These are phyloP conservation scores for Bruchidius siliquastri DNA, from an alignment of 2,888 invertebrate genomes.

Conservation along the genomic window DNA sequence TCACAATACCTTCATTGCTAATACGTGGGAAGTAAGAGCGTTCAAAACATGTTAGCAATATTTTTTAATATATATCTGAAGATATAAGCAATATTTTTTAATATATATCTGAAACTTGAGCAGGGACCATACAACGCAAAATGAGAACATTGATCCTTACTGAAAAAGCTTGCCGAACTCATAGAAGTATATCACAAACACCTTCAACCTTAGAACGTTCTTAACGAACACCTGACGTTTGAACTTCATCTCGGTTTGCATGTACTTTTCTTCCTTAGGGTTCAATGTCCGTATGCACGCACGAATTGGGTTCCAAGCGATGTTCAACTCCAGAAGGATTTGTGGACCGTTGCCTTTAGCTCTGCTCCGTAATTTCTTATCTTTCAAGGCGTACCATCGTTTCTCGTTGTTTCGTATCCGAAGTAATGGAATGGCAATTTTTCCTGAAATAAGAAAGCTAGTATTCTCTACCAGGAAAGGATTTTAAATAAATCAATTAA, in stretches of 20 bases:
- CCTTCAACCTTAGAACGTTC: constrained; percentile 88
- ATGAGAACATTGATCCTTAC: constrained; percentile 53
- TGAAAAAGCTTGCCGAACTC: constrained; percentile 88
- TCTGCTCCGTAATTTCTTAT: constrained; percentile 82
- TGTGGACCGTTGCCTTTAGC: constrained; percentile 92
- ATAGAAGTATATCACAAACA: constrained; percentile 81
- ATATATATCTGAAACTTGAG: no score
- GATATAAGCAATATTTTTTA: no score
- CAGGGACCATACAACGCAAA: no score
- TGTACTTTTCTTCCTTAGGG: constrained; percentile 92
- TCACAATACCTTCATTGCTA: no score
- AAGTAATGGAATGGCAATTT: constrained; percentile 50
- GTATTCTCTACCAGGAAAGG: not conserved
- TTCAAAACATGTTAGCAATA: no score
- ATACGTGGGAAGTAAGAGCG: no score
- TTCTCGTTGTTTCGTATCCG: constrained; percentile 85
- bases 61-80: no score
- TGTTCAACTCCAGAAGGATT: constrained; percentile 85
- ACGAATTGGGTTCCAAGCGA: constrained; percentile 88
- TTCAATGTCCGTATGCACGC: constrained; percentile 91
- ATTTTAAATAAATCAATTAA: not conserved
- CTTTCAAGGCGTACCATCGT: constrained; percentile 94
- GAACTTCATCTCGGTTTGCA: constrained; percentile 92
- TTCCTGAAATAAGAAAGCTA: constrained; percentile 56
- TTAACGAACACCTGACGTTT: constrained; percentile 90